Evolutionary conservation across 2,888 invertebrate species (phyloP), one percentile per base, ranked within the genome.

Genomic region (Adelognathus sp.): DNA sequence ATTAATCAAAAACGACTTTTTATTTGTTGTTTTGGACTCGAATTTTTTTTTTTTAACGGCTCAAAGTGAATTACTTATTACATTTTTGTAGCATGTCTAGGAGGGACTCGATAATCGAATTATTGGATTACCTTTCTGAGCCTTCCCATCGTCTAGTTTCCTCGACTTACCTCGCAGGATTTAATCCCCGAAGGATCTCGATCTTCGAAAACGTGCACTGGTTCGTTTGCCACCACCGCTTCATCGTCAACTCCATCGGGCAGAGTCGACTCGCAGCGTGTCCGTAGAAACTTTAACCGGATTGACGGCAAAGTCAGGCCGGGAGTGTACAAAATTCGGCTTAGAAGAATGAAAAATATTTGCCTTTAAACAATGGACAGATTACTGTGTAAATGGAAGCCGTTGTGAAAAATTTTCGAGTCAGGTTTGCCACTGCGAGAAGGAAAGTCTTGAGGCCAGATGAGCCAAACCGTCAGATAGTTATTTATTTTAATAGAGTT

Each of bases 291-390:
- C 24, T 33, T 52, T 69, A 69, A 39, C 67, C 69, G 77, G 73
- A 69, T 78, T 73, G 56, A 63, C 72, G 67, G 27, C 52, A 77
- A 73, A 67, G 73, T 78, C 67, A 67, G 63, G 52, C 73, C 6
- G 21, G 21, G 44, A 24, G 54, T 58, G 46, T 60, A 61, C 46
- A 50, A 54, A 56, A 41, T 70, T 70, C 39, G 80, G 82, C 76
- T 83, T 79, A 82, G 36, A 74, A 61, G 52, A 56, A 41, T 50
- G 29, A 72, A 41, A 70, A 80, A 79, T 82, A 80, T 82, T 79
- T 77, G 66, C 46, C 52, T 67, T 76, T 72, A 83, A 83, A 83
- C 80, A 82, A 83, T 80, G 58, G 71, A 66, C 75, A 79, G 79
- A 76, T 81, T 81, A 78, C 70, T 41, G 73, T 64, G 69, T 61